A percentile compares a stretch with the other conserved stretches of the same genome.
phyloP scores from a whole-genome alignment of 2,888 invertebrate species.

The Eupithecia subfuscata region DNA sequence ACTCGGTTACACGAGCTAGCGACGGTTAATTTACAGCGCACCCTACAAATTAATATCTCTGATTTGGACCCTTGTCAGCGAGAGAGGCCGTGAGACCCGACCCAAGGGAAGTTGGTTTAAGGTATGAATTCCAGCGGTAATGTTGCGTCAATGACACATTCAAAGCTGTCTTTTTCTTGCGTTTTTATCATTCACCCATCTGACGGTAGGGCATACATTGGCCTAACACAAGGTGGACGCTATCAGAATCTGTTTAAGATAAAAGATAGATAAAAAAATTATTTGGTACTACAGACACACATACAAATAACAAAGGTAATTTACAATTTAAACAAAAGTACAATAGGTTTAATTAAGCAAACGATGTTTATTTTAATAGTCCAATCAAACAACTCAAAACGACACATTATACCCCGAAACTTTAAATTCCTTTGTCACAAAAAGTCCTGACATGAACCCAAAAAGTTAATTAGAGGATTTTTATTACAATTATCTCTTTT shows the following conservation, averaged over 20 bases:
- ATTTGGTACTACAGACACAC: too few relatives aligned
- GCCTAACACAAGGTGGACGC: not conserved
- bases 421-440: not conserved
- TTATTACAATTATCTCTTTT: not conserved
- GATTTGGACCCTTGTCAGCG: slow-evolving; percentile 82
- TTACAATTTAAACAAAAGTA: too few relatives aligned
- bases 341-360: too few relatives aligned
- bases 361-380: not conserved
- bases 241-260: not conserved
- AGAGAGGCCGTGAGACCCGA: slow-evolving; percentile 52
- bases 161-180: not conserved
- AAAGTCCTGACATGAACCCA: not conserved
- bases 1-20: slow-evolving; percentile 71
- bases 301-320: too few relatives aligned
- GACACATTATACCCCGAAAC: not conserved
- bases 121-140: slow-evolving; percentile 35
- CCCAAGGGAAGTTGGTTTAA: slow-evolving; percentile 50
- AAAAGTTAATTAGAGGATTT: not conserved
- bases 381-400: not conserved
- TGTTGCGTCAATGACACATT: not conserved
- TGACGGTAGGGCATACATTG: not conserved
- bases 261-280: too few relatives aligned
- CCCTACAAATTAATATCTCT: slow-evolving; percentile 82
- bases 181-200: not conserved
- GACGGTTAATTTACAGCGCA: slow-evolving; percentile 78